These are phyloP conservation scores for Ectropis grisescens DNA, from an alignment of 1,140 invertebrate genomes.

Conservation along the genomic window DNA sequence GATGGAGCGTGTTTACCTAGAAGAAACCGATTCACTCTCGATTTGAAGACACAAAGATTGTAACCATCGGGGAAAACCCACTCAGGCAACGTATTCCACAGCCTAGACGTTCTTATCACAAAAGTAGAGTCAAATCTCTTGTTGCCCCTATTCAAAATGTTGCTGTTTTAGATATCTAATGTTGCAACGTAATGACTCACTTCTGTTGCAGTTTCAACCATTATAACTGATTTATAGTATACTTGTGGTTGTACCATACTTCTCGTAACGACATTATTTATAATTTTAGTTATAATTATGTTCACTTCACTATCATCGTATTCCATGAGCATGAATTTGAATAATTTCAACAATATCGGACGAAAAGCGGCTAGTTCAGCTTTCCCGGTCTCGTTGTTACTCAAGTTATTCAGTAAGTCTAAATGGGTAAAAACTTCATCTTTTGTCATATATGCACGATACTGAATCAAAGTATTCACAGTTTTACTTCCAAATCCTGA, in stretches of 20 bases:
- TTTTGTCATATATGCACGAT: conserved; percentile 32
- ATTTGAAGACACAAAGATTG: too few species aligned
- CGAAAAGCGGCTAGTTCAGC: conserved; percentile 21
- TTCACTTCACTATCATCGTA: conserved; percentile 47
- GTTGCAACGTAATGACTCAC: too few species aligned
- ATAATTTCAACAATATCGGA: conserved; percentile 23
- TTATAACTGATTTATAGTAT: conserved; percentile 8
- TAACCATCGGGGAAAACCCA: too few species aligned
- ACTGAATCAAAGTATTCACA: conserved; percentile 24
- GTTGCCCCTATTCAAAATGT: too few species aligned
- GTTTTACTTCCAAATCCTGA: conserved; percentile 32
- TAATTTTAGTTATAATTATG: conserved; percentile 34
- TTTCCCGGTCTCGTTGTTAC: conserved; percentile 26
- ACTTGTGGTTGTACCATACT: conserved; percentile 19
- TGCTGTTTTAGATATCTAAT: too few species aligned
- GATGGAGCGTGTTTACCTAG: too few species aligned
- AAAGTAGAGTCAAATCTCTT: too few species aligned
- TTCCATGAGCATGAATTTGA: conserved; percentile 34
- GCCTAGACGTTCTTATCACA: too few species aligned
- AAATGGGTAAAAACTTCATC: conserved; percentile 42
- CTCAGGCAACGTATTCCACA: too few species aligned
- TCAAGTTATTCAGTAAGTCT: conserved; percentile 34
- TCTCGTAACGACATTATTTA: conserved; percentile 36
- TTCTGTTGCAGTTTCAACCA: conserved; percentile 33
- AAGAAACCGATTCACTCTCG: too few species aligned